Base-by-base conservation (phyloP, 2,888 invertebrate genomes). In the Lathronympha strigana region DNA sequence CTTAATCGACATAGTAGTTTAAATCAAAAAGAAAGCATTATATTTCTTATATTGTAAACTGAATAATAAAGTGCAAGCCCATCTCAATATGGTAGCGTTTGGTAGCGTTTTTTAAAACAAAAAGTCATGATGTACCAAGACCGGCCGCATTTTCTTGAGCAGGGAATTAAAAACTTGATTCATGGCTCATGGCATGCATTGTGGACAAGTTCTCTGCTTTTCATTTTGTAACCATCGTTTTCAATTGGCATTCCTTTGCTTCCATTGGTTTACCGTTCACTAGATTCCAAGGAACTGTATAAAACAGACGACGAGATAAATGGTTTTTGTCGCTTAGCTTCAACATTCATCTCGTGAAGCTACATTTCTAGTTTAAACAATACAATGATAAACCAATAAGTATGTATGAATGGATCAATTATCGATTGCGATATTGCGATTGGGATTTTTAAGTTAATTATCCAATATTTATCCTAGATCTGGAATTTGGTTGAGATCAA, bases 91-190 rank as follows among this genome's bases (percentile, higher is more conserved):
- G 45, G 47, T 49, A 61, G 66, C 61, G 47, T 60, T 53, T 40
- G 45, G 47, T 49, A 61, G 66, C 61, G 47, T 60, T 53, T 60
- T 58, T 28, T 54, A 58, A 64, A 73, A 75, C 75, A 71, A 73
- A 72, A 75, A 73, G 75, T 78, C 76, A 75, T 74, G 78, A 78
- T 74, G 77, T 80, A 83, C 83, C 84, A 84, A 86, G 83, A 83
- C 80, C 79, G 86, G 74, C 77, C 75, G 79, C 76, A 77, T 79
- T 81, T 83, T 83, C 83, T 83, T 79, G 88, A 83, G 77, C 84
- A 82, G 83, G 83, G 82, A 88, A 89, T 89, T 88, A 88, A 89
- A 89, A 89, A 87, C 88, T 87, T 87, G 88, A 87, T 23, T 43
- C 47, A 28, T 36, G 33, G 21, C 36, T 43, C 57, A 31, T 50